These are phyloP conservation scores for Muscicapa striata DNA, from an alignment of 2,797 vertebrate species.

Conservation along the genomic window DNA sequence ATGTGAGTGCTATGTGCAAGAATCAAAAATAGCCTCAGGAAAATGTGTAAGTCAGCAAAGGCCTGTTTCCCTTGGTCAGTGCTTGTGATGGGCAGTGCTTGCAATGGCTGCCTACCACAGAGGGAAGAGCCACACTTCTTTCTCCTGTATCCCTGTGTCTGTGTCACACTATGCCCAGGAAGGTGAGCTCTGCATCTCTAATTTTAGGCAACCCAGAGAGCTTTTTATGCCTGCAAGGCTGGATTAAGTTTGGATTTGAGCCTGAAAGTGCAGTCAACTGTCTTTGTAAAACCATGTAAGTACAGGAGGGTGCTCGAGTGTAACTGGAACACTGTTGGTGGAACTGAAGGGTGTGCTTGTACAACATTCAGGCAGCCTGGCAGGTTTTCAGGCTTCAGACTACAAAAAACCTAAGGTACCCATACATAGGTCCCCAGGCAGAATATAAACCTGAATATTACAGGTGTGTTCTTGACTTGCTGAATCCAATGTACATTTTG, in stretches of 20 bases:
- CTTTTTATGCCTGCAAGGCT: not conserved
- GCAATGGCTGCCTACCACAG: rapidly evolving
- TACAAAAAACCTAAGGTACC: not conserved
- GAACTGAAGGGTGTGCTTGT: not conserved
- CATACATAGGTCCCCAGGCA: not conserved
- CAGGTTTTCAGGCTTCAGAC: not conserved
- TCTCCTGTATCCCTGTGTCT: not conserved
- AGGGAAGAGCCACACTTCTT: not conserved
- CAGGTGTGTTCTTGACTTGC: rapidly evolving
- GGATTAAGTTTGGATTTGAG: not conserved
- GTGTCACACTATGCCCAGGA: not conserved
- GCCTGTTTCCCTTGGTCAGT: not conserved
- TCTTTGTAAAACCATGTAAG: not conserved
- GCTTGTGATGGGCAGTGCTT: not conserved
- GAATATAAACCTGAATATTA: not conserved
- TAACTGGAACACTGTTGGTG: not conserved
- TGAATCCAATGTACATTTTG: not conserved
- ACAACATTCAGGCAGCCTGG: not conserved
- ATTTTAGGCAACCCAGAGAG: not conserved
- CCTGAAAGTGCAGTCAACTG: not conserved
- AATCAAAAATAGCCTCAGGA: not conserved
- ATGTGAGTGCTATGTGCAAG: rapidly evolving
- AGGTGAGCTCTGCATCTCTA: not conserved
- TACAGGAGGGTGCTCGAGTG: rapidly evolving
- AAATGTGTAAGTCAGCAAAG: not conserved